Evolutionary conservation across 2,113 vertebrate genomes (phyloP), one percentile per base, ranked within the genome.

Genomic region (Hucho hucho): DNA sequence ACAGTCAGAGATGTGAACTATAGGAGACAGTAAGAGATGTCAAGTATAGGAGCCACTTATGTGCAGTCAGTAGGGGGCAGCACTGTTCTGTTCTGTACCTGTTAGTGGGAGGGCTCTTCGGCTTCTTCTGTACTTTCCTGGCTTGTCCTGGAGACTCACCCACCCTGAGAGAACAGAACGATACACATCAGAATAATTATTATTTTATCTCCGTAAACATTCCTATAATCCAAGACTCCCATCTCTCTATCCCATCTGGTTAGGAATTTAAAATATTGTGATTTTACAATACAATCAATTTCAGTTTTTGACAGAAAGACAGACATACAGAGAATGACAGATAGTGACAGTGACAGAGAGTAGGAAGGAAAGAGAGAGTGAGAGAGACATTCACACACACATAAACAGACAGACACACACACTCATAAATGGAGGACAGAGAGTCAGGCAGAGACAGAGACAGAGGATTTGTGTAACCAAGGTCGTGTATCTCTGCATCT

Each of bases 91-190:
- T 63, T 1, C 46, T 47, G 9, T 47, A 90, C 93, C 92, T 90
- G 88, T 86, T 92, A 49, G 83, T 79, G 1, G 87, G 88, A 24
- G 92, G 91, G 84, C 92, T 92, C 79, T 92, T 94, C 79, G 87
- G 87, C 77, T 93, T 93, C 77, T 87, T 90, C 58, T 87, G 88
- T 58, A 83, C 78, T 84, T 86, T 93, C 67, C 85, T 90, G 9
- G 72, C 56, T 76, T 87, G 87, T 11, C 80, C 88, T 26, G 89
- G 88, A 25, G 90, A 93, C 72, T 90, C 88, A 49, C 82, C 79
- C 24, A 86, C 84, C 76, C 93, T 93, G 71, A 16, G 24, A 59
- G 32, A 0, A 76, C 18, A 46, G n/a, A 47, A 12, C 9, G 3
- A 47, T 47, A 32, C 46, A 47, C 9, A 47, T 14, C 13, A 47